Evolutionary conservation across 2,113 vertebrate species (phyloP).

Genomic region (Larimichthys polyactis): DNA sequence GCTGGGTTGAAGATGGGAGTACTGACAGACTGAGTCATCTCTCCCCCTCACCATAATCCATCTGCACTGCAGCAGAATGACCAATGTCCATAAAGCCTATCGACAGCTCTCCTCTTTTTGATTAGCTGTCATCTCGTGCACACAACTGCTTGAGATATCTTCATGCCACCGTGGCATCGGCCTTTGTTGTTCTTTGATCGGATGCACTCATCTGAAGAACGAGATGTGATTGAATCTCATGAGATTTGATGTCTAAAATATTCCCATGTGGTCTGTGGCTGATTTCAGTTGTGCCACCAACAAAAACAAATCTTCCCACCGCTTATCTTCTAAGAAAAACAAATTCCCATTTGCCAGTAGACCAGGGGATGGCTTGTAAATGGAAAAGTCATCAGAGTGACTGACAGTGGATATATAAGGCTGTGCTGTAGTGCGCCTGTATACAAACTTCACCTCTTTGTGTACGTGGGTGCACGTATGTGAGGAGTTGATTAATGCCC

Average conservation of each 20-base stretch:
- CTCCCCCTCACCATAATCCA: constrained; percentile 36
- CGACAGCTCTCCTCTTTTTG: constrained; percentile 55
- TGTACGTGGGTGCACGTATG: constrained; percentile 15
- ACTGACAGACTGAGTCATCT: constrained; percentile 59
- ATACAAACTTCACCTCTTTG: constrained; percentile 33
- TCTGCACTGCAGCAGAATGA: constrained; percentile 67
- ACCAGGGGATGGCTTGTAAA: constrained; percentile 42
- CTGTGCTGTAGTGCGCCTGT: constrained; percentile 22
- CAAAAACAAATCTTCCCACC: constrained; percentile 31
- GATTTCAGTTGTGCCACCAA: constrained; percentile 32
- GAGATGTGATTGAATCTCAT: constrained; percentile 35
- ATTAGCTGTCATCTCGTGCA: constrained; percentile 58
- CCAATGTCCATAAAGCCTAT: constrained; percentile 47
- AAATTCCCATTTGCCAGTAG: constrained; percentile 44
- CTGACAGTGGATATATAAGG: constrained; percentile 39
- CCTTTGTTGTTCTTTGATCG: constrained; percentile 32
- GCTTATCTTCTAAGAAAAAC: constrained; percentile 37
- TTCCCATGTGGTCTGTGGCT: constrained; percentile 12
- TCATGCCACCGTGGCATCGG: not conserved
- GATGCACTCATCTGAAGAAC: constrained; percentile 35
- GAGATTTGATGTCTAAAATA: constrained; percentile 31
- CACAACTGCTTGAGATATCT: constrained; percentile 29
- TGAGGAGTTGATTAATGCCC: constrained; percentile 70
- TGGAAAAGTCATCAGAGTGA: constrained; percentile 47
- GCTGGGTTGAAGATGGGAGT: constrained; percentile 67